phyloP scores from a whole-genome alignment of 2,888 invertebrate genomes.

The Chrysolina haemoptera region DNA sequence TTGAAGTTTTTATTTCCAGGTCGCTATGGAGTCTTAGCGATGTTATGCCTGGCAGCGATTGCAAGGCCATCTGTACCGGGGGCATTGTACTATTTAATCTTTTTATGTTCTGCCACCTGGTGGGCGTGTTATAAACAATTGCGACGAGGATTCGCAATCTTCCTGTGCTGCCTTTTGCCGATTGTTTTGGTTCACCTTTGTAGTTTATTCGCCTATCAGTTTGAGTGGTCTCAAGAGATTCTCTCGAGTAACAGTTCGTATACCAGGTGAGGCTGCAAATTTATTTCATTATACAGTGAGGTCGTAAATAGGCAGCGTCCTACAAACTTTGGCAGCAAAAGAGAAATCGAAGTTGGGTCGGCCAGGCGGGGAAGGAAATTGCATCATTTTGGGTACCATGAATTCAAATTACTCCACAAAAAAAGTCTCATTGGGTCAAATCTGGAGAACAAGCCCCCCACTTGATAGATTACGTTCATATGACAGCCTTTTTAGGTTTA shows the following conservation, averaged over 20 bases:
- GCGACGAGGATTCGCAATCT: constrained; percentile 82
- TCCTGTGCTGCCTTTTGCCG: constrained; percentile 81
- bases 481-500: too few relatives aligned
- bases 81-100: constrained; percentile 89
- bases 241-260: constrained; percentile 79
- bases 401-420: too few relatives aligned
- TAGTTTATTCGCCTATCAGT: constrained; percentile 86
- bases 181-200: constrained; percentile 84
- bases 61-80: constrained; percentile 88
- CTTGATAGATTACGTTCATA: too few relatives aligned
- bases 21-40: constrained; percentile 77
- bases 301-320: too few relatives aligned
- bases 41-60: constrained; percentile 82
- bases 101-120: constrained; percentile 88
- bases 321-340: too few relatives aligned
- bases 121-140: constrained; percentile 88
- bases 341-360: too few relatives aligned
- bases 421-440: too few relatives aligned
- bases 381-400: too few relatives aligned
- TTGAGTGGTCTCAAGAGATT: constrained; percentile 83
- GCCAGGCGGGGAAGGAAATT: too few relatives aligned
- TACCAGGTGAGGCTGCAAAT: constrained; percentile 76
- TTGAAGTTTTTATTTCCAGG: constrained; percentile 69
- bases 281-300: too few relatives aligned
- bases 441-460: too few relatives aligned